Evolutionary conservation across 2,888 invertebrate genomes (phyloP).

Genomic region (Patella caerulea): DNA sequence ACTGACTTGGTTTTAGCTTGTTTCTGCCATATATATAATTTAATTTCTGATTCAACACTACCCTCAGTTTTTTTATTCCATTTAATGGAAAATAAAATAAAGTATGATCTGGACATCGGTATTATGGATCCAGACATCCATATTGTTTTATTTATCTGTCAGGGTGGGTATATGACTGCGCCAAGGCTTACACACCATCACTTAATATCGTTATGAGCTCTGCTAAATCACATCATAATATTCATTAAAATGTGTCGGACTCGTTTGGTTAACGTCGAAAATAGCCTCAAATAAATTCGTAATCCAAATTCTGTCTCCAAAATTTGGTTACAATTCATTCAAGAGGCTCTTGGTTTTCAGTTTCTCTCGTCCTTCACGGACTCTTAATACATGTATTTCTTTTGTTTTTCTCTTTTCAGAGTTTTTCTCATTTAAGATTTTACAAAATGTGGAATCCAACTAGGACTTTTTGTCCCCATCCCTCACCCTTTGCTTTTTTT

Average conservation of each 20-base stretch:
- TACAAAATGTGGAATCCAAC: slow-evolving; percentile 5
- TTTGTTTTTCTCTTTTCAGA: not conserved
- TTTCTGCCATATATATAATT: too few relatives aligned
- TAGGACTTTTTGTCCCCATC: not conserved
- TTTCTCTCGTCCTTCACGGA: not conserved
- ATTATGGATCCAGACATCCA: too few relatives aligned
- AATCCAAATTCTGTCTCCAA: not conserved
- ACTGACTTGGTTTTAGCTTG: too few relatives aligned
- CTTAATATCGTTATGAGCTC: not conserved
- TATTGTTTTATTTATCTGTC: not conserved
- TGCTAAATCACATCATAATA: not conserved
- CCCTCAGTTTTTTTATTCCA: too few relatives aligned
- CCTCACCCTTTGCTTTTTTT: too few relatives aligned
- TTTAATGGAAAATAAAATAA: too few relatives aligned
- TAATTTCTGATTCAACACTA: too few relatives aligned
- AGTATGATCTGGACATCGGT: too few relatives aligned
- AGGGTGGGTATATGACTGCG: not conserved
- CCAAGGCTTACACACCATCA: not conserved
- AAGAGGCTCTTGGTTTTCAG: not conserved
- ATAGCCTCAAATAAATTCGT: slow-evolving; percentile 6
- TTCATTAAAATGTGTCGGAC: not conserved
- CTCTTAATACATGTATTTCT: not conserved
- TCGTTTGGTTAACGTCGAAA: slow-evolving; percentile 1
- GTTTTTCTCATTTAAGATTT: not conserved
- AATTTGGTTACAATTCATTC: not conserved